Percentiles rank a stretch among this genome's conserved stretches.
Conservation (phyloP, 2,113 vertebrate genomes). For the Thomomys bottae region DNA sequence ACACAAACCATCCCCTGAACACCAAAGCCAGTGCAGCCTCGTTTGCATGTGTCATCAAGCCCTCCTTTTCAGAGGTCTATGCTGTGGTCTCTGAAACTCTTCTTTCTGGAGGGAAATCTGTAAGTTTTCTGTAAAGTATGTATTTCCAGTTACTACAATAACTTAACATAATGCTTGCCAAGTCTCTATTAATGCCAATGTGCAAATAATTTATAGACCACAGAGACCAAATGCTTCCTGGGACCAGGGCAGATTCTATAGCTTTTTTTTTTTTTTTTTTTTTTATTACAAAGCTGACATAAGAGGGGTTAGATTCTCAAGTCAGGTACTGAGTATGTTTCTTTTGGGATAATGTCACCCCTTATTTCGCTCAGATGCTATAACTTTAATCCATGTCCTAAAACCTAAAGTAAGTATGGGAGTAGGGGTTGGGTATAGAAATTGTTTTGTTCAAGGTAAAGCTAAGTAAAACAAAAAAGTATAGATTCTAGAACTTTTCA, state of each 20-base stretch:
- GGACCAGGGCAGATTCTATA: neutral
- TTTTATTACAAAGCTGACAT: too few species aligned
- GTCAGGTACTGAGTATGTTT: too few species aligned
- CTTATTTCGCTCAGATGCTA: neutral
- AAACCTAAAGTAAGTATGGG: neutral
- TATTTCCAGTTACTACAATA: conserved; percentile 15
- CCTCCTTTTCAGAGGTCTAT: neutral
- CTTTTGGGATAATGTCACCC: too few species aligned
- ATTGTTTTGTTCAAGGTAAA: neutral
- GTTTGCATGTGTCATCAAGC: neutral
- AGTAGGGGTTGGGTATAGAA: neutral
- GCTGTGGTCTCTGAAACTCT: neutral
- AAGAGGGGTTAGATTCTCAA: too few species aligned
- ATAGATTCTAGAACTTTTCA: neutral
- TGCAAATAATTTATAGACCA: neutral
- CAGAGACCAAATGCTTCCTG: neutral
- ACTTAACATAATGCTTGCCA: conserved; percentile 10
- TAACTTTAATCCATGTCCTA: neutral
- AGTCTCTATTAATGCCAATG: neutral
- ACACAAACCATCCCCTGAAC: neutral
- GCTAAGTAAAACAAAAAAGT: neutral
- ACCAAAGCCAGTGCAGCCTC: conserved; percentile 11
- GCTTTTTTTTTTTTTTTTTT: too few species aligned
- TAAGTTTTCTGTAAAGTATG: conserved; percentile 12
- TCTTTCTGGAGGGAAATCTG: conserved; percentile 37